Conservation (phyloP, 2,888 invertebrate genomes). For the Melanostoma scalare region DNA sequence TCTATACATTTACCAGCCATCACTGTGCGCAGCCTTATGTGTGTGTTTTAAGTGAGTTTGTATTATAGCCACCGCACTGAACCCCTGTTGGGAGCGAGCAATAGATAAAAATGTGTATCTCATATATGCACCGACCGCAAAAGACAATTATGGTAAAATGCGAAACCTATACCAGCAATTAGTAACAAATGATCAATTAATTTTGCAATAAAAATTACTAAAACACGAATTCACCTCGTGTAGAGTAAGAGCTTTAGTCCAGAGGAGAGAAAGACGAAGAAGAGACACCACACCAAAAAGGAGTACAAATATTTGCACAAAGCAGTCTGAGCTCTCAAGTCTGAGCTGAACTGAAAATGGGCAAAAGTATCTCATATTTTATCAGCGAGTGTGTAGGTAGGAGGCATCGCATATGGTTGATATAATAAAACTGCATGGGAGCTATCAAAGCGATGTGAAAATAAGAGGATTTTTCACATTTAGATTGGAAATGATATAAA, state of each 20-base stretch:
- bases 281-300: slow-evolving; percentile 21
- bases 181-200: slow-evolving; percentile 81
- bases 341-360: slow-evolving; percentile 42
- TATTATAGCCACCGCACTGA: slow-evolving; percentile 38
- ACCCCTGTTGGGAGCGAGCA: slow-evolving; percentile 61
- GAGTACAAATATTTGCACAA: slow-evolving; percentile 37
- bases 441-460: not conserved
- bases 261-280: not conserved
- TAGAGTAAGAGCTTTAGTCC: not conserved
- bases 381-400: not conserved
- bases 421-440: not conserved
- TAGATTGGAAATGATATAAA: slow-evolving; percentile 37
- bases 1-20: not conserved
- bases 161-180: slow-evolving; percentile 80
- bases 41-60: slow-evolving; percentile 2
- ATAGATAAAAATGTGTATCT: slow-evolving; percentile 61
- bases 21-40: slow-evolving; percentile 29
- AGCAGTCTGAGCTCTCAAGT: slow-evolving; percentile 1
- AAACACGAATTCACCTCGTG: slow-evolving; percentile 62
- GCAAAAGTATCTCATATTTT: slow-evolving; percentile 41
- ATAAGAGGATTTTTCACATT: slow-evolving; percentile 10
- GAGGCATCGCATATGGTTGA: not conserved
- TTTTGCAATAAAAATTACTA: slow-evolving; percentile 78
- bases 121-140: slow-evolving; percentile 36
- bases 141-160: slow-evolving; percentile 73